These are phyloP conservation scores for Notarius quadriscutis DNA, from an alignment of 2,113 vertebrate species.

Conservation along the genomic window DNA sequence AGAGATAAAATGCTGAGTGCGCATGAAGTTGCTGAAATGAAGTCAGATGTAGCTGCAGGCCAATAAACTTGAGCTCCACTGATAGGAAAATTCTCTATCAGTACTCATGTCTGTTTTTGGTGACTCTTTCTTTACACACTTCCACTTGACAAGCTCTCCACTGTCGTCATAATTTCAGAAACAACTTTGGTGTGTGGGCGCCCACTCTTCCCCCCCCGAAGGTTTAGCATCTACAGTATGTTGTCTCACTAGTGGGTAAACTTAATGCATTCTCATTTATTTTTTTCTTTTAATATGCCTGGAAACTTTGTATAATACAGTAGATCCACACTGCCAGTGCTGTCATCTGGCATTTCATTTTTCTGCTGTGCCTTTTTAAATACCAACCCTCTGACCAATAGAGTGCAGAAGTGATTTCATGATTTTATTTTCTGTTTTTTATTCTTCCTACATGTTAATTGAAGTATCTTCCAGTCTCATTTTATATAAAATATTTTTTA, in stretches of 20 bases:
- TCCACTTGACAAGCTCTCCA: background rate
- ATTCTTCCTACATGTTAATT: background rate
- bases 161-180: background rate
- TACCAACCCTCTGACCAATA: background rate
- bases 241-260: background rate
- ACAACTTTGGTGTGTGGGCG: background rate
- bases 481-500: too few species aligned
- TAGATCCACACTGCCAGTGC: background rate
- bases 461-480: background rate
- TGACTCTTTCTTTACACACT: background rate
- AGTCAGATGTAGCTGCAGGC: constrained; percentile 29
- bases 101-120: background rate
- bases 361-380: background rate
- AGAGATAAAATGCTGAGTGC: constrained; percentile 53
- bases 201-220: background rate
- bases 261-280: background rate
- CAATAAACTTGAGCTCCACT: constrained; percentile 31
- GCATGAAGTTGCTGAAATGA: constrained; percentile 33
- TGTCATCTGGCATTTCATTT: background rate
- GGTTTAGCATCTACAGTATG: background rate
- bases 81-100: background rate
- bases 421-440: background rate
- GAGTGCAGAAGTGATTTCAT: background rate
- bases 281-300: too few species aligned
- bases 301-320: background rate